Evolutionary conservation across 2,113 vertebrate genomes (phyloP).

Genomic region (Leptosomus discolor): DNA sequence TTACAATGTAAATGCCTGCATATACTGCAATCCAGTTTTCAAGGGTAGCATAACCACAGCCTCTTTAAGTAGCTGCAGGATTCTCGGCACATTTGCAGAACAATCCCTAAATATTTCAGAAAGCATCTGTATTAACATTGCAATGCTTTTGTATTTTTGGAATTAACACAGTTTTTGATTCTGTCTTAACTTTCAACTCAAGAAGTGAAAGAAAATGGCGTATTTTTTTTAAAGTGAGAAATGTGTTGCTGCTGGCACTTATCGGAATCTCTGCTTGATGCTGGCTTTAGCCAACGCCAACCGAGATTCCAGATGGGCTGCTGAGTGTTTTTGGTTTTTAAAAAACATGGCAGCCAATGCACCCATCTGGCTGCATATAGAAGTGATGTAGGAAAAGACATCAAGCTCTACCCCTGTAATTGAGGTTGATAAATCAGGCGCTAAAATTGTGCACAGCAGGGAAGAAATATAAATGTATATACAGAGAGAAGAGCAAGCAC

Average conservation of each 20-base stretch:
- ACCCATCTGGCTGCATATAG: slow-evolving; percentile 67
- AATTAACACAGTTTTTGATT: not conserved
- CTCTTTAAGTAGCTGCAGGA: not conserved
- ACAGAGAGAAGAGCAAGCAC: slow-evolving; percentile 49
- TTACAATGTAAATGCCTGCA: not conserved
- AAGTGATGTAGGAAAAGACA: slow-evolving; percentile 42
- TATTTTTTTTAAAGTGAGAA: not conserved
- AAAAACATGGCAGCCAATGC: slow-evolving; percentile 71
- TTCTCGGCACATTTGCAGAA: not conserved
- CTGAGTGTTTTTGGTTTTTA: slow-evolving; percentile 68
- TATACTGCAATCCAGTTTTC: not conserved
- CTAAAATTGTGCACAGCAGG: slow-evolving; percentile 58
- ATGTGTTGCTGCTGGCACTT: slow-evolving; percentile 49
- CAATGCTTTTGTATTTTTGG: not conserved
- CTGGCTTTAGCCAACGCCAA: slow-evolving; percentile 61
- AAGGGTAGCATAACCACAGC: not conserved
- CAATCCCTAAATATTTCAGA: not conserved
- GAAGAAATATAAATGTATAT: slow-evolving; percentile 63
- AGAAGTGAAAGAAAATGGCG: not conserved
- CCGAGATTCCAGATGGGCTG: slow-evolving; percentile 68
- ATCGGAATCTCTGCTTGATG: slow-evolving; percentile 41
- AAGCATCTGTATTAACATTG: not conserved
- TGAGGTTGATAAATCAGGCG: slow-evolving; percentile 63
- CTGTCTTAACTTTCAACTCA: slow-evolving; percentile 19
- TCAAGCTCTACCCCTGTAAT: slow-evolving; percentile 53